Percentiles rank a stretch among this genome's conserved stretches.
phyloP scores from a whole-genome alignment of 2,113 vertebrate genomes.

The Erpornis zantholeuca region DNA sequence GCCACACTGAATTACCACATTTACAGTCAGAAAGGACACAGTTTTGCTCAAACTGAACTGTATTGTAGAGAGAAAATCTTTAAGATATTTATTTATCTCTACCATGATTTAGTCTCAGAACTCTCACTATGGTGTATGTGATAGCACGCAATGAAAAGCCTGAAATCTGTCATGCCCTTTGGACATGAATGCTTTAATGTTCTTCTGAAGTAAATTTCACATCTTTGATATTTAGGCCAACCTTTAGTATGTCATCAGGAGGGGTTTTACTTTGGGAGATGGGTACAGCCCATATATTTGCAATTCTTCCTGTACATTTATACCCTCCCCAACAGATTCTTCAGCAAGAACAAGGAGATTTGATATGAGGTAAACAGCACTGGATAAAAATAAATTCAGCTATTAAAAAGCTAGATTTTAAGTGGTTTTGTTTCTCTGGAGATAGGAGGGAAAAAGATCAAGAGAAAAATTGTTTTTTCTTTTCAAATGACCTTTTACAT shows the following conservation, averaged over 20 bases:
- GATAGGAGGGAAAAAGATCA: neutral
- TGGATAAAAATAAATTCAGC: neutral
- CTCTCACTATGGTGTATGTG: neutral
- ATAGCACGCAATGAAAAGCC: neutral
- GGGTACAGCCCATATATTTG: neutral
- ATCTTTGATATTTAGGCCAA: neutral
- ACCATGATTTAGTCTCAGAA: neutral
- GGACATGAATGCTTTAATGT: neutral
- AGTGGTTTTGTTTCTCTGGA: neutral
- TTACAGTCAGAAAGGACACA: neutral
- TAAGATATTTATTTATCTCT: neutral
- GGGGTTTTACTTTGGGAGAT: neutral
- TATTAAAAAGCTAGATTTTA: neutral
- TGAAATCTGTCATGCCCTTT: neutral
- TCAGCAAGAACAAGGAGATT: neutral
- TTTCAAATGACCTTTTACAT: neutral
- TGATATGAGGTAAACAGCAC: neutral
- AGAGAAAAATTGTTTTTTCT: neutral
- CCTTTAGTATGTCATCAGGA: neutral
- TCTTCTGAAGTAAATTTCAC: neutral
- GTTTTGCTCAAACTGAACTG: neutral
- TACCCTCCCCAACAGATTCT: neutral
- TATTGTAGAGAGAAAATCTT: neutral
- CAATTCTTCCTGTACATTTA: neutral
- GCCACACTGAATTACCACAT: neutral